These are phyloP conservation scores for Dendrocincla fuliginosa DNA, from an alignment of 2,797 vertebrate species.

Conservation along the genomic window DNA sequence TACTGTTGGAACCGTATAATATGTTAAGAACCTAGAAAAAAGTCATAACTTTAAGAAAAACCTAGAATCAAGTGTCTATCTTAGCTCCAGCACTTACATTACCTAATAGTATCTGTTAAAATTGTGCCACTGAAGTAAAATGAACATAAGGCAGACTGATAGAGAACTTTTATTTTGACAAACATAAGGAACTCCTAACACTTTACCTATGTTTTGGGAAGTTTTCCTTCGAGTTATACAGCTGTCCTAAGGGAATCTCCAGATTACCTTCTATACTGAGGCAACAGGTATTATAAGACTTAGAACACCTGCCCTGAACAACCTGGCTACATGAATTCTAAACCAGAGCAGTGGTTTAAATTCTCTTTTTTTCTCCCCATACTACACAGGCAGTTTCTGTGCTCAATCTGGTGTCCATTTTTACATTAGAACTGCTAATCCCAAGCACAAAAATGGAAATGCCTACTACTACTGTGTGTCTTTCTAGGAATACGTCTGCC, in stretches of 20 bases:
- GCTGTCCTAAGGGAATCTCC: neutral
- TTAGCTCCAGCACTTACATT: neutral
- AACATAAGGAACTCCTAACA: neutral
- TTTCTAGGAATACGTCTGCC: slow-evolving; percentile 56
- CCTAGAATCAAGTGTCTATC: neutral
- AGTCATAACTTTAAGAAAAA: neutral
- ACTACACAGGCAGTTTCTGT: neutral
- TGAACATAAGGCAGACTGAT: neutral
- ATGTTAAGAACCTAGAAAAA: neutral
- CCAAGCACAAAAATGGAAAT: slow-evolving; percentile 19
- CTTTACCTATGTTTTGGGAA: neutral
- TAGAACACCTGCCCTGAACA: neutral
- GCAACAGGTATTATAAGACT: neutral
- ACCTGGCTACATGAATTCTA: neutral
- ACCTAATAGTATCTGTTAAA: neutral
- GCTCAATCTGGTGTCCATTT: neutral
- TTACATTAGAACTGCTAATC: neutral
- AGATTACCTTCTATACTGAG: neutral
- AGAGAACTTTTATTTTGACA: neutral
- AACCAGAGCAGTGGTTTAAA: neutral
- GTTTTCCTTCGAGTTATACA: neutral
- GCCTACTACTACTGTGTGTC: neutral
- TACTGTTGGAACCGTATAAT: neutral
- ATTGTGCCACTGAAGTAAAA: neutral
- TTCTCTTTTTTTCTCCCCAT: neutral